These are phyloP conservation scores for Pegea sp. DNA, from an alignment of 23 tunicate genomes.

Conservation along the genomic window DNA sequence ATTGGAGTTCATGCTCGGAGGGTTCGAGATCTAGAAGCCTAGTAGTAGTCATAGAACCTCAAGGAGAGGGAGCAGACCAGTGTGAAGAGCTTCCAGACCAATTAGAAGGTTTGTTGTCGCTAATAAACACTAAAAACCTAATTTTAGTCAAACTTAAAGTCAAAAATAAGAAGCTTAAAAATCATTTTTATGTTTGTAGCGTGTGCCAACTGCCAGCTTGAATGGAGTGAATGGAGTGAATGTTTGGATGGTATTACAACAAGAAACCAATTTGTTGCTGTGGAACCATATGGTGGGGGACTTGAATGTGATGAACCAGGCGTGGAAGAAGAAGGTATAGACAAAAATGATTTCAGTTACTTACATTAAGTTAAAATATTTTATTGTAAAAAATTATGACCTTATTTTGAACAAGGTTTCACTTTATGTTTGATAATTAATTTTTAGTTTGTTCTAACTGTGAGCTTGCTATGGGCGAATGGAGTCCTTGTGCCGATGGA, in stretches of 20 bases:
- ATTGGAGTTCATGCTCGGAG: slow-evolving; percentile 17
- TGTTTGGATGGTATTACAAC: slow-evolving; percentile 9
- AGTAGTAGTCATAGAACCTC: slow-evolving; percentile 4
- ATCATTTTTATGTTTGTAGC: slow-evolving; percentile 7
- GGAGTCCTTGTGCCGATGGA: slow-evolving; percentile 19
- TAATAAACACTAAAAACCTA: no score
- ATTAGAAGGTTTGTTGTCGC: no score
- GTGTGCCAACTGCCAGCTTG: slow-evolving; percentile 35
- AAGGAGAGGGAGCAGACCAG: slow-evolving; percentile 14
- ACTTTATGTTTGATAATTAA: background rate
- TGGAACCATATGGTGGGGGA: slow-evolving; percentile 29
- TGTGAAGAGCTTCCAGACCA: background rate
- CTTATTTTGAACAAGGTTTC: background rate
- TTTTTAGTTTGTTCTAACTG: background rate
- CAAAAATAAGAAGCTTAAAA: no score
- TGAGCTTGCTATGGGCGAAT: slow-evolving; percentile 11
- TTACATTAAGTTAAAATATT: background rate
- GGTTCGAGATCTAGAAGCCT: slow-evolving; percentile 7
- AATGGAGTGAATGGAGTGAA: slow-evolving; percentile 40
- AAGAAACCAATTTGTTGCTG: slow-evolving; percentile 10
- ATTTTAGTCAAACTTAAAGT: no score
- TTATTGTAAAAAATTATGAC: background rate
- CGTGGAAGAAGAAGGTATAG: slow-evolving; percentile 18
- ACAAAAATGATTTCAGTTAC: no score
- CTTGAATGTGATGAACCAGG: slow-evolving; percentile 10